A percentile compares a stretch with the other conserved stretches of the same genome.
These are phyloP conservation scores for Menidia menidia DNA, from an alignment of 2,797 vertebrate species.

Conservation along the genomic window DNA sequence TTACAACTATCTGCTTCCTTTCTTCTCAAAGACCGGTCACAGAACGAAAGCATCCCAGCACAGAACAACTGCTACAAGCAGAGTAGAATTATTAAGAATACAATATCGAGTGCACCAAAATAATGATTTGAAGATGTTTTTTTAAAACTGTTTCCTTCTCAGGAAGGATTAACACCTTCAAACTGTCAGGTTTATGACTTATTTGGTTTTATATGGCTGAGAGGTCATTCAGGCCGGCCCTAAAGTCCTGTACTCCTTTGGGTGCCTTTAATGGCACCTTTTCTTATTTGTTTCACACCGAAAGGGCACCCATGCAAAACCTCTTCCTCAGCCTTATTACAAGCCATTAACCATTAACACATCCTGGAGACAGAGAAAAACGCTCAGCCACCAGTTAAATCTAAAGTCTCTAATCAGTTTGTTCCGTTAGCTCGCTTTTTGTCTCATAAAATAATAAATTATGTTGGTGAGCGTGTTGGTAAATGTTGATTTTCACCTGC, in stretches of 20 bases:
- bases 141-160: conserved; percentile 22
- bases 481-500: too few relatives aligned
- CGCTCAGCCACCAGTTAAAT: neutral
- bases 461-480: too few relatives aligned
- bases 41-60: conserved; percentile 66
- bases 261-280: neutral
- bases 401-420: neutral
- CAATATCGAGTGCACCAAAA: too few relatives aligned
- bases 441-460: too few relatives aligned
- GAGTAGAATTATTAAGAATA: conserved; percentile 13
- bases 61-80: conserved; percentile 45
- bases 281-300: conserved; percentile 4
- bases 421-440: neutral
- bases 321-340: neutral
- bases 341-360: neutral
- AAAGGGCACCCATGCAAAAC: neutral
- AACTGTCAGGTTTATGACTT: neutral
- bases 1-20: conserved; percentile 48
- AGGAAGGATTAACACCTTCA: conserved; percentile 33
- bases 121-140: too few relatives aligned
- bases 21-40: conserved; percentile 34
- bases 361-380: neutral
- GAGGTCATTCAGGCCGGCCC: neutral
- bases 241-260: neutral
- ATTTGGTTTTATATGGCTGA: neutral